Evolutionary conservation across 1,140 invertebrate species (phyloP), one percentile per base, ranked within the genome.

Genomic region (Nephotettix cincticeps): DNA sequence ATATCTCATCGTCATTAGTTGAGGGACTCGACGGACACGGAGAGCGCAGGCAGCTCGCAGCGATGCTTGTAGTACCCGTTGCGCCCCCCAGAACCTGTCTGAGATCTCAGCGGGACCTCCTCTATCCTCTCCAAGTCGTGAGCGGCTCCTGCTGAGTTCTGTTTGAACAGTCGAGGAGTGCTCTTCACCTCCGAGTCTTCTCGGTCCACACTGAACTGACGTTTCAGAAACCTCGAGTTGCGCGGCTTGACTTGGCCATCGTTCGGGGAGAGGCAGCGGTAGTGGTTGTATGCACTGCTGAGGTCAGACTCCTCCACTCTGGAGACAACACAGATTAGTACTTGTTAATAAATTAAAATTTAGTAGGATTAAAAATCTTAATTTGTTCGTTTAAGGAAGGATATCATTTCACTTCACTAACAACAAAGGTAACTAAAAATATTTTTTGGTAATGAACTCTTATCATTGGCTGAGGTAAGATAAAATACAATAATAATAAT

Each of bases 101-200:
- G 74, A 21, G 17, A 36, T 61, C 54, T 61, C 4, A 43, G 28
- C 1, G 74, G 74, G 21, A 75, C 84, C 76, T 91, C 89, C 78
- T 90, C 89, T 74, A 91, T 91, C 75, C 88, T 84, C 76, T 90
- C 89, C 72, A 90, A 78, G 80, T 91, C 89, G 71, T 86, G 85
- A 1, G 88, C 87, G 25, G 89, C 88, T 11, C 89, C 89, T 1
- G 87, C 86, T 17, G 89, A 90, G 78, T 90, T 90, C 76, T 90
- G 89, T 74, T 90, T 90, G 77, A 85, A 88, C 9, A 89, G 79
- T 73, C 78, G 77, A 28, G 80, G 75, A 68, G 76, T 72, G 73
- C 79, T 77, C 17, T 72, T 36, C 45, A 58, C 61, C 19, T 77
- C 71, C 14, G 79, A 78, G 75, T 90, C 88, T 14, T 88, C 84